Conservation (phyloP, 2,888 invertebrate species). For the Drosophila tanythrix region DNA sequence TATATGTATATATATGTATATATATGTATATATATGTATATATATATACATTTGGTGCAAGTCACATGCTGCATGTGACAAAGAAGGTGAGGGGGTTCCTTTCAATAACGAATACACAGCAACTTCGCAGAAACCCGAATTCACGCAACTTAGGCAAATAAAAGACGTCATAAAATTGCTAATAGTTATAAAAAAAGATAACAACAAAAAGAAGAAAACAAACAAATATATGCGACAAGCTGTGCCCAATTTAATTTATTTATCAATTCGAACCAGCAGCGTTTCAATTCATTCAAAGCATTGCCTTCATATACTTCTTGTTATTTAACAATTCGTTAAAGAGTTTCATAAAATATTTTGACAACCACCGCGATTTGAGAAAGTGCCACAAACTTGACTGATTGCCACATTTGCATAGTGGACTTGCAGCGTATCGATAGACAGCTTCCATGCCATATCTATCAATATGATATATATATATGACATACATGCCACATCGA, state of each 20-base stretch:
- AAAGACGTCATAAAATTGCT: slow-evolving; percentile 70
- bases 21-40: neutral
- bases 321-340: slow-evolving; percentile 54
- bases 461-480: neutral
- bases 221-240: slow-evolving; percentile 17
- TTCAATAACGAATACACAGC: slow-evolving; percentile 9
- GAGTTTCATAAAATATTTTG: slow-evolving; percentile 64
- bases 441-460: slow-evolving; percentile 13
- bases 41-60: neutral
- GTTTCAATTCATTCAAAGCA: slow-evolving; percentile 56
- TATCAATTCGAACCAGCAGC: slow-evolving; percentile 45
- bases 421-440: slow-evolving; percentile 20
- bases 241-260: slow-evolving; percentile 56
- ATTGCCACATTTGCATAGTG: slow-evolving; percentile 39
- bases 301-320: slow-evolving; percentile 40
- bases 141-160: slow-evolving; percentile 70
- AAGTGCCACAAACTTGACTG: slow-evolving; percentile 43
- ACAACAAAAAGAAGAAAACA: neutral
- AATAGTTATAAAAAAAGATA: slow-evolving; percentile 47
- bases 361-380: slow-evolving; percentile 49
- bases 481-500: slow-evolving; percentile 5
- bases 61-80: slow-evolving; percentile 15
- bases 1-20: neutral
- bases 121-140: slow-evolving; percentile 18
- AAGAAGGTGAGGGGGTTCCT: neutral